Percentiles rank a stretch among this genome's conserved stretches.
Conservation (phyloP, 1,140 invertebrate genomes). For the Coboldia fuscipes region DNA sequence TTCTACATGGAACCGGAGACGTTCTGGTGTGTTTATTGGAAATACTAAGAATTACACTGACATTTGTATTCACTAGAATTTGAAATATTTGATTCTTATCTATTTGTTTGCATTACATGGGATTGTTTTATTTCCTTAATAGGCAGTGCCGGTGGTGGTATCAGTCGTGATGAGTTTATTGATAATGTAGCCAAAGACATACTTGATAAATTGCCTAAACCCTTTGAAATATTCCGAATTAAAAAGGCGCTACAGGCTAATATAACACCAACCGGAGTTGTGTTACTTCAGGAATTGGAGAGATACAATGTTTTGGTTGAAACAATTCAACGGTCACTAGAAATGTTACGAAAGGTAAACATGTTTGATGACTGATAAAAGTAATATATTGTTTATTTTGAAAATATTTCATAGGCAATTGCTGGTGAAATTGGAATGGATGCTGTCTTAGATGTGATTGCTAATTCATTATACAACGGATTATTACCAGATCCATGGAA, state of each 20-base stretch:
- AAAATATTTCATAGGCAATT: constrained; percentile 33
- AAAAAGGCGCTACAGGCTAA: constrained; percentile 50
- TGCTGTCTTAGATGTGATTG: constrained; percentile 56
- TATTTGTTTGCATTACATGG: too few species aligned
- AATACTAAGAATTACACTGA: too few species aligned
- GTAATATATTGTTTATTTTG: not conserved
- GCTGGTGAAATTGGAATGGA: constrained; percentile 84
- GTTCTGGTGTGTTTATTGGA: too few species aligned
- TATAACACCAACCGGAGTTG: constrained; percentile 61
- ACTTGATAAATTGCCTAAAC: constrained; percentile 42
- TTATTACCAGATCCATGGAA: constrained; percentile 63
- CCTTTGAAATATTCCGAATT: constrained; percentile 58
- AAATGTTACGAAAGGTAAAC: constrained; percentile 43
- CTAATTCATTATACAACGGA: constrained; percentile 61
- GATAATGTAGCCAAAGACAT: constrained; percentile 56
- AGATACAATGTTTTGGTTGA: constrained; percentile 59
- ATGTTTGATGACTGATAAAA: constrained; percentile 1
- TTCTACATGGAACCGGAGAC: too few species aligned
- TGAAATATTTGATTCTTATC: too few species aligned
- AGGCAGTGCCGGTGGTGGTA: constrained; percentile 30
- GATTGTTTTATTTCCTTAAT: too few species aligned
- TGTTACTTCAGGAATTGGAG: constrained; percentile 73
- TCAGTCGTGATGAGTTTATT: constrained; percentile 62
- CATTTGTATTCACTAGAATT: too few species aligned
- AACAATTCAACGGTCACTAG: constrained; percentile 47